Base-by-base conservation (phyloP, 2,888 invertebrate species). In the Julus scandinavius region DNA sequence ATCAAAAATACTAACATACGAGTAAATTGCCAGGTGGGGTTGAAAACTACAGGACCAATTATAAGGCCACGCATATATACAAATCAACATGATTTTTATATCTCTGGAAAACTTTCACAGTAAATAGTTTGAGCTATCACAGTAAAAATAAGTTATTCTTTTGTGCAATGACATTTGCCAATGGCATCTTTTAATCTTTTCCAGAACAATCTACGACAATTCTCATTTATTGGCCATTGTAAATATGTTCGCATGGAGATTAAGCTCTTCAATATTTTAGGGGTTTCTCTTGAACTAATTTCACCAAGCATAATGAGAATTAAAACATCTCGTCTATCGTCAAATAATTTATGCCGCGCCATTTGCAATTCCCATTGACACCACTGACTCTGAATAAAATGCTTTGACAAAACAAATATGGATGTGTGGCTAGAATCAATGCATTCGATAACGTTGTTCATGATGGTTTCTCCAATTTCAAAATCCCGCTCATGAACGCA, bases 401-500 rank as follows among this genome's bases (percentile, higher is more conserved):
- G 93, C 90, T 95, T 94, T 88, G 95, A 95, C 86, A 96, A 93
- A 13, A 96, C 92, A 88, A 96, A 92, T 88, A 96, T 93, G 15
- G 95, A 94, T 91, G 94, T 94, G 89, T 94, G 94, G 91, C 95
- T 95, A 88, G 94, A 93, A 50, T 94, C 94, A 89, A 96, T 94
- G 91, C 95, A 94, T 63, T 93, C 94, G 89, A 95, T 92, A 63
- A 96, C 94, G 86, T 94, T 94, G 91, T 96, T 95, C 0, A 95
- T 94, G 90, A 95, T 94, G 89, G 94, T 93, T 0, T 94, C 93
- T 4, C 95, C 95, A 89, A 94, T 94, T 91, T 94, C 93, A 90
- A 95, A 95, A 91, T 95, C 95, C 89, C 95, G 92, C 91, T 96
- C 95, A 90, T 95, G 95, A 49, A 96, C 94, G 91, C 95, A 95